These are phyloP conservation scores for Trachemys scripta DNA, from an alignment of 2,113 vertebrate genomes.

Conservation along the genomic window DNA sequence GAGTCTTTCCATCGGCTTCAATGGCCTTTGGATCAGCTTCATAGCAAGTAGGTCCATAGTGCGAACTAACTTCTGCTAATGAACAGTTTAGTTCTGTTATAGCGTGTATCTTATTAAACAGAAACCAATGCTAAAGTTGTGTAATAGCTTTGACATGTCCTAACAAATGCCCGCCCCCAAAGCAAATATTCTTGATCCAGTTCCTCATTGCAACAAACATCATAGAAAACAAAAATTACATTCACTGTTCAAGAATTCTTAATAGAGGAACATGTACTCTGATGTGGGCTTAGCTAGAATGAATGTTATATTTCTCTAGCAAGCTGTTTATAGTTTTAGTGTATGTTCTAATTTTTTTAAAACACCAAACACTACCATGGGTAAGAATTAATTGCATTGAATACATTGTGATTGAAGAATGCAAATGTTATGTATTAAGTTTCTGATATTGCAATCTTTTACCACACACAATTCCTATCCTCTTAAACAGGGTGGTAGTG, in stretches of 20 bases:
- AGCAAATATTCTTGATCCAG: not conserved
- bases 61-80: not conserved
- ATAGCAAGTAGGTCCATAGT: not conserved
- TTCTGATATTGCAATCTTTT: not conserved
- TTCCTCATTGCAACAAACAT: not conserved
- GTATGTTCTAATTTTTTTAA: not conserved
- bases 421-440: not conserved
- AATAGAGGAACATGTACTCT: not conserved
- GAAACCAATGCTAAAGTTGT: not conserved
- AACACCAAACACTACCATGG: not conserved
- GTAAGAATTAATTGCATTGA: not conserved
- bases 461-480: not conserved
- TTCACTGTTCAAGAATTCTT: not conserved
- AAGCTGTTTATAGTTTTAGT: not conserved
- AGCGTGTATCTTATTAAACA: not conserved
- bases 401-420: not conserved
- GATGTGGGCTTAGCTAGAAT: not conserved
- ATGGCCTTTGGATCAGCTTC: not conserved
- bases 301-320: not conserved
- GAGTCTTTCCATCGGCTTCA: slow-evolving; percentile 37
- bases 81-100: not conserved
- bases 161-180: not conserved
- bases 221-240: not conserved
- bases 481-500: slow-evolving; percentile 7
- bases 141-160: not conserved